phyloP scores from a whole-genome alignment of 2,113 vertebrate genomes.

The Malaclemys terrapin region DNA sequence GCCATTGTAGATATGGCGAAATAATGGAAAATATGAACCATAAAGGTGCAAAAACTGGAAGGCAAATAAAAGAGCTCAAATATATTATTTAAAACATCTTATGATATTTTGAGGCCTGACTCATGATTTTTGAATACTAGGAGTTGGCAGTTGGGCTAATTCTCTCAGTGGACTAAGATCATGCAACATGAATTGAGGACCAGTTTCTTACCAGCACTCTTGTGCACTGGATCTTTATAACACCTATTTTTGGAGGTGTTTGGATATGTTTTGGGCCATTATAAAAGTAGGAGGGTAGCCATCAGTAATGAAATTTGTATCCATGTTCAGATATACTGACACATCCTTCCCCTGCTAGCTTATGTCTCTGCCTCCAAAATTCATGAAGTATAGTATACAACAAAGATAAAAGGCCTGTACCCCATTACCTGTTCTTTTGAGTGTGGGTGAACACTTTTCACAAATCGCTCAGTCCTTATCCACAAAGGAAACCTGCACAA shows the following conservation, averaged over 20 bases:
- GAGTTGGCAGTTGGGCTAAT: not conserved
- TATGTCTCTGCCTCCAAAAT: not conserved
- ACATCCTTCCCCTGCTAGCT: not conserved
- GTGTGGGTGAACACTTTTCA: not conserved
- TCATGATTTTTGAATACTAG: not conserved
- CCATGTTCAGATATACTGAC: not conserved
- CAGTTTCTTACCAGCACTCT: not conserved
- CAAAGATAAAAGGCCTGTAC: not conserved
- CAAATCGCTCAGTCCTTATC: not conserved
- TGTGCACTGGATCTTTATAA: not conserved
- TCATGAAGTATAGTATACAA: not conserved
- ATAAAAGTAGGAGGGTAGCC: not conserved
- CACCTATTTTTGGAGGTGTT: not conserved
- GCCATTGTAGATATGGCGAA: not conserved
- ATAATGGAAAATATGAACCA: not conserved
- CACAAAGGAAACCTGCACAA: not conserved
- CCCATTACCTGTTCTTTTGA: not conserved
- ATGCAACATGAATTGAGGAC: constrained; percentile 1
- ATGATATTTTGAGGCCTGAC: not conserved
- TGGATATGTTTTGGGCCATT: not conserved
- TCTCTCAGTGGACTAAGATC: not conserved
- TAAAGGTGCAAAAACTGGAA: not conserved
- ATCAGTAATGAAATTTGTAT: not conserved
- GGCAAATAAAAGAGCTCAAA: not conserved
- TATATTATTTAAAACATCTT: not conserved